Evolutionary conservation across 2,113 vertebrate genomes (phyloP).

Genomic region (Chitala chitala): DNA sequence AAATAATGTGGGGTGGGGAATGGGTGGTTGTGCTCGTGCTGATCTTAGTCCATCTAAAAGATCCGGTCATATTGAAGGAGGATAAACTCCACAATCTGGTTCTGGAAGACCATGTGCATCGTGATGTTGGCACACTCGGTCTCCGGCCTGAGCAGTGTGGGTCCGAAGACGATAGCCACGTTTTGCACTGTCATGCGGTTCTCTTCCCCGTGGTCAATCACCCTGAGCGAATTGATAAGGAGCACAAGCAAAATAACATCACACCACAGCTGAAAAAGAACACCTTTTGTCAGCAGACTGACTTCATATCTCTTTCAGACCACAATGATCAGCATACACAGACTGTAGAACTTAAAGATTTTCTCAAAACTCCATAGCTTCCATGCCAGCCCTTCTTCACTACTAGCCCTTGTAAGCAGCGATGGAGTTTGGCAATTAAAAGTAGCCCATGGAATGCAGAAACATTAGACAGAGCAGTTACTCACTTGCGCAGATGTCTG

Average conservation of each 20-base stretch:
- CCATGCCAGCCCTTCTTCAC: not conserved
- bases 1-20: not conserved
- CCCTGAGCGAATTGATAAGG: constrained; percentile 49
- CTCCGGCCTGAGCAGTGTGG: constrained; percentile 81
- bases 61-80: constrained; percentile 76
- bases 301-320: no score
- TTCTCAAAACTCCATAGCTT: not conserved
- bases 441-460: no score
- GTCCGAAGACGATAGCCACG: constrained; percentile 88
- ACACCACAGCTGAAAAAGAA: not conserved
- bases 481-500: constrained; percentile 82
- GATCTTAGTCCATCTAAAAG: constrained; percentile 63
- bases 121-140: constrained; percentile 75
- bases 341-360: no score
- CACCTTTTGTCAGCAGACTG: not conserved
- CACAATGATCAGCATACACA: no score
- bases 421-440: no score
- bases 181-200: constrained; percentile 93
- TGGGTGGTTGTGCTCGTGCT: no score
- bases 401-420: no score
- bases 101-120: constrained; percentile 93
- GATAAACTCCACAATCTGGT: constrained; percentile 90
- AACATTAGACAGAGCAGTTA: not conserved
- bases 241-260: not conserved
- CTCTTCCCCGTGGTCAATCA: constrained; percentile 71